phyloP scores from a whole-genome alignment of 2,113 vertebrate species.

The Salvator merianae region DNA sequence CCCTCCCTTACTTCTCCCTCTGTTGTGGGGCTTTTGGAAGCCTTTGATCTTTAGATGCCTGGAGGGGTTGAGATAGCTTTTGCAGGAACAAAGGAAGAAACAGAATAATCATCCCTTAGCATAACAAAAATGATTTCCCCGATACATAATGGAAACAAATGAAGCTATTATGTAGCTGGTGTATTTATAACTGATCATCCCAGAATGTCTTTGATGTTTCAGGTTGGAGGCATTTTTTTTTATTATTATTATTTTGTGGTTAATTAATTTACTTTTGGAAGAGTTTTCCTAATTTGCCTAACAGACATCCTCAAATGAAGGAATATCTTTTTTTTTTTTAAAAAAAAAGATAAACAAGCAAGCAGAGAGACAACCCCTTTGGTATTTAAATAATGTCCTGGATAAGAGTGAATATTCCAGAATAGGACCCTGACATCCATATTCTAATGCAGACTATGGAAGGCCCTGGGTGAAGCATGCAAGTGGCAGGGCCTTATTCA shows the following conservation, averaged over 20 bases:
- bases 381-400: neutral
- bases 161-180: neutral
- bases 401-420: neutral
- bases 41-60: conserved; percentile 4
- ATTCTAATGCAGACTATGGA: too few relatives aligned
- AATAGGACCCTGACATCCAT: neutral
- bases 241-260: too few relatives aligned
- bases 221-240: neutral
- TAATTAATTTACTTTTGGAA: conserved; percentile 23
- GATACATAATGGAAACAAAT: conserved; percentile 20
- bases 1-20: too few relatives aligned
- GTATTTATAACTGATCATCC: conserved; percentile 13
- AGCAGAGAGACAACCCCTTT: neutral
- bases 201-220: neutral
- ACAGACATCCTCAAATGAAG: neutral
- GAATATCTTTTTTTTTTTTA: neutral
- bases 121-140: neutral
- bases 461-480: too few relatives aligned
- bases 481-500: too few relatives aligned
- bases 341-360: neutral
- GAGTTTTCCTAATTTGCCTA: neutral
- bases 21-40: neutral
- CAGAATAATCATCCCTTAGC: conserved; percentile 23
- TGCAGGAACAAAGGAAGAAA: neutral
- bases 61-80: neutral